Evolutionary conservation across 2,113 vertebrate species (phyloP).

Genomic region (Meriones unguiculatus): DNA sequence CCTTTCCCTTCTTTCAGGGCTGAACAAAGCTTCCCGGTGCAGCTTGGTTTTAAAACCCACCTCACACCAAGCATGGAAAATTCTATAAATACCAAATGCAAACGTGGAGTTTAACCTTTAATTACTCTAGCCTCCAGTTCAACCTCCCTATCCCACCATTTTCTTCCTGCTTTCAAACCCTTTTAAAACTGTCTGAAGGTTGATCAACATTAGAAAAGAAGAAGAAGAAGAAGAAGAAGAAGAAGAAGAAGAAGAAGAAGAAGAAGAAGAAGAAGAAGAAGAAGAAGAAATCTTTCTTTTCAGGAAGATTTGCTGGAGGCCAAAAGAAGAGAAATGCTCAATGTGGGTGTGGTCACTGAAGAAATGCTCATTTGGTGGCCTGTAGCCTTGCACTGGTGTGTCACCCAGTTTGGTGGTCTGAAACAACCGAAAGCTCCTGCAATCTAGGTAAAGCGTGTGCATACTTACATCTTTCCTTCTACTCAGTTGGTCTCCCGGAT

Average conservation of each 20-base stretch:
- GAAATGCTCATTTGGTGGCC: neutral
- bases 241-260: accelerated
- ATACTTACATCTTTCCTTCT: neutral
- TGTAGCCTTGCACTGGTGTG: neutral
- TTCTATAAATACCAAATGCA: constrained; percentile 80
- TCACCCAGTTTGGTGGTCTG: neutral
- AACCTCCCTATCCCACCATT: constrained; percentile 39
- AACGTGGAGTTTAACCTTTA: constrained; percentile 78
- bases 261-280: neutral
- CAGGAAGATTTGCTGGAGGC: constrained; percentile 36
- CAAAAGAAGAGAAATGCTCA: constrained; percentile 29
- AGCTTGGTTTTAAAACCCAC: constrained; percentile 67
- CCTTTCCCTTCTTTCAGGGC: constrained; percentile 62
- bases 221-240: neutral
- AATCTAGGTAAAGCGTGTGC: neutral
- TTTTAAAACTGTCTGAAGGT: constrained; percentile 60
- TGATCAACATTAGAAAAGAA: constrained; percentile 22
- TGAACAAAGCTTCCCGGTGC: constrained; percentile 62
- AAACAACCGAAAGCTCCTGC: neutral
- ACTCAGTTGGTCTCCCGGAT: neutral
- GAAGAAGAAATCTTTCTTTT: neutral
- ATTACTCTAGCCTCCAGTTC: constrained; percentile 75
- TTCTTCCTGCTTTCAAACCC: constrained; percentile 44
- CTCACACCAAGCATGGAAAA: constrained; percentile 75
- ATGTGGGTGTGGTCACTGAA: constrained; percentile 27